Conservation (phyloP, 1,140 invertebrate genomes). For the Papilio glaucus region DNA sequence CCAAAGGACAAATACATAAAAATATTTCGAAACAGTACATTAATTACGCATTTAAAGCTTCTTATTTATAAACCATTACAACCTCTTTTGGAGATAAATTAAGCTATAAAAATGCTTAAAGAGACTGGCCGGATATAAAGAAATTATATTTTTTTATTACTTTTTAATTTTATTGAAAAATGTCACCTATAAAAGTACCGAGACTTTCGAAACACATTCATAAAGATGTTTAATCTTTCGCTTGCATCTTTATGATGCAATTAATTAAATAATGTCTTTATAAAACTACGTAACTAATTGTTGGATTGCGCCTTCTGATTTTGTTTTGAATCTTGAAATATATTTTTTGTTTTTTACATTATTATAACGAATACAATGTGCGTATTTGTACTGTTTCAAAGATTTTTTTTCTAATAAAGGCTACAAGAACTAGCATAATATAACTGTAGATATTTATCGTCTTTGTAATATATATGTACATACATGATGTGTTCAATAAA, state of each 20-base stretch:
- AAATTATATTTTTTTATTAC: neutral
- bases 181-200: neutral
- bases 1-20: neutral
- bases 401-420: no score
- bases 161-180: neutral
- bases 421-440: no score
- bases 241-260: neutral
- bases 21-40: neutral
- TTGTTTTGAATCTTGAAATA: neutral
- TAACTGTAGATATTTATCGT: no score
- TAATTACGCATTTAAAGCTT: neutral
- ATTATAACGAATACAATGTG: no score
- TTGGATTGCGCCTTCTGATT: neutral
- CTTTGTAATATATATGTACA: no score
- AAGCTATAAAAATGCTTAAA: constrained; percentile 8
- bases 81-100: constrained; percentile 5
- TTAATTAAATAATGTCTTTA: neutral
- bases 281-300: neutral
- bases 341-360: neutral
- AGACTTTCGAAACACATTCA: neutral
- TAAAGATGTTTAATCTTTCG: neutral
- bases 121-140: neutral
- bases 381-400: no score
- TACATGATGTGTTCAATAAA: no score
- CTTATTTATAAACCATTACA: neutral